Conservation (phyloP, 2,113 vertebrate species). For the Pipa parva region DNA sequence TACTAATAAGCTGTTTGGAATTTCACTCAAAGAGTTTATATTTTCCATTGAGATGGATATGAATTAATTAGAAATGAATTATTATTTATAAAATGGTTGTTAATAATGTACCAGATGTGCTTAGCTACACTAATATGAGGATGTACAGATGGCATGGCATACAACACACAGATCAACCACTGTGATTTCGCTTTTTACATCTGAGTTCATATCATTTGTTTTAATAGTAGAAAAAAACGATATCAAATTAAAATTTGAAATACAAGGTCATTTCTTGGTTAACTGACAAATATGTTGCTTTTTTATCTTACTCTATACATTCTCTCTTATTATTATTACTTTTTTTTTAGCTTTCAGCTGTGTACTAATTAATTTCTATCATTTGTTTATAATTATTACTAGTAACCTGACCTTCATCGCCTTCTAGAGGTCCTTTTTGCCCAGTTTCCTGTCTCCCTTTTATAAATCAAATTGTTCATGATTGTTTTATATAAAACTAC, state of each 20-base stretch:
- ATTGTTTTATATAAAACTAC: no score
- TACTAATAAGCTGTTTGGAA: not conserved
- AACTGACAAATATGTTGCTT: not conserved
- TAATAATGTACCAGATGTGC: constrained; percentile 8
- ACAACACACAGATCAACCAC: not conserved
- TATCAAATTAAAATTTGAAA: not conserved
- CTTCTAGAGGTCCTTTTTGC: no score
- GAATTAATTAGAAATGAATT: constrained; percentile 5
- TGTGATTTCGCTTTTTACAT: not conserved
- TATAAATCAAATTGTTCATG: no score
- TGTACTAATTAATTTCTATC: no score
- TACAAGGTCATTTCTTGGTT: constrained; percentile 4
- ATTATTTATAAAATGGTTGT: not conserved
- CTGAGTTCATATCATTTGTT: not conserved
- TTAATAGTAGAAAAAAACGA: not conserved
- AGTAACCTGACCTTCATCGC: no score
- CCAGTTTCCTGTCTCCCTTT: no score
- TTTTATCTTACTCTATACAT: no score
- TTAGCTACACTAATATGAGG: not conserved
- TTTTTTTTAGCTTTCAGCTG: no score
- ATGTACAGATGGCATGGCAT: constrained; percentile 4
- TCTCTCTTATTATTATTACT: no score
- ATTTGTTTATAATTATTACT: no score
- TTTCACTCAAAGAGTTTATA: not conserved
- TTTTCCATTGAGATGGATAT: not conserved